These are phyloP conservation scores for Alectoris magna DNA, from an alignment of 2,797 vertebrate species.

Conservation along the genomic window DNA sequence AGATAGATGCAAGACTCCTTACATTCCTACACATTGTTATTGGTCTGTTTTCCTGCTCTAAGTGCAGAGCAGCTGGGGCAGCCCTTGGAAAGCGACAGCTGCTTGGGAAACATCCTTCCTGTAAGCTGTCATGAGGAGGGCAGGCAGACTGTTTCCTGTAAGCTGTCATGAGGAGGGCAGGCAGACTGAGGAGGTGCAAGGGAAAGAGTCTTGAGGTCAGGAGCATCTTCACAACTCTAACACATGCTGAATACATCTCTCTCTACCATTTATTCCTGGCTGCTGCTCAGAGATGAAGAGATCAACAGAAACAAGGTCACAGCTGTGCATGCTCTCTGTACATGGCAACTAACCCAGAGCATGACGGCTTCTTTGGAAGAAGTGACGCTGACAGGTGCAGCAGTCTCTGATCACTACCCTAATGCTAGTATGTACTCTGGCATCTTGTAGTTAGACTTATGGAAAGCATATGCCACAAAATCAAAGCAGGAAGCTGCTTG, in stretches of 20 bases:
- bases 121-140: not conserved
- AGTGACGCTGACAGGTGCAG: not conserved
- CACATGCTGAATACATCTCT: not conserved
- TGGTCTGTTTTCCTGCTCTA: not conserved
- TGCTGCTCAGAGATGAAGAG: not conserved
- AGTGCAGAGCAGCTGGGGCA: not conserved
- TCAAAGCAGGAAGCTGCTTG: conserved; percentile 4
- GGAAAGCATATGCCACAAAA: conserved; percentile 33
- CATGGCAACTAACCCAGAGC: not conserved
- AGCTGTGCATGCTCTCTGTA: not conserved
- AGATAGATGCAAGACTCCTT: not conserved
- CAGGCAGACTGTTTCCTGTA: not conserved
- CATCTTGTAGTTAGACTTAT: not conserved
- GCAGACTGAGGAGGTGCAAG: not conserved
- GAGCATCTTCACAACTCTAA: not conserved
- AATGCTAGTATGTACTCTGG: not conserved
- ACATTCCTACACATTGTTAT: not conserved
- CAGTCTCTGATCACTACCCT: not conserved
- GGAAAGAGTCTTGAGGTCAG: not conserved
- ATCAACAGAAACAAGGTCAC: conserved; percentile 32
- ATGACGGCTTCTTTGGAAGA: not conserved
- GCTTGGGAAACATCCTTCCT: not conserved
- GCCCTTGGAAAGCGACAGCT: not conserved
- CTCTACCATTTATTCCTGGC: not conserved
- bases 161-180: not conserved